Conservation (phyloP, 2,113 vertebrate genomes). For the Riparia riparia region DNA sequence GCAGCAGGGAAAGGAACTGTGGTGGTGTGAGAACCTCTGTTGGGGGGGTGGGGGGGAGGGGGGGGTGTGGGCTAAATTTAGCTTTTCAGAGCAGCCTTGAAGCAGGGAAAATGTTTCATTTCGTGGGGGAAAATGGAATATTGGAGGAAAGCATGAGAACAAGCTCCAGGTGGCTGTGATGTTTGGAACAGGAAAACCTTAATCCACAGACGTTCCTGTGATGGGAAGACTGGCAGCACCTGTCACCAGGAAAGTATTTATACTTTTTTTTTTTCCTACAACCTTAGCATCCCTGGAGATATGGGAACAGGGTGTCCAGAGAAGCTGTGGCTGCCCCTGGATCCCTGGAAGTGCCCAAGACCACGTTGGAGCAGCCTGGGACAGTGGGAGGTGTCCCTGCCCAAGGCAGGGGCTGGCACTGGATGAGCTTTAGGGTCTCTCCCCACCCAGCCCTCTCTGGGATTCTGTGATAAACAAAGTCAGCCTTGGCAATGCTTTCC, state of each 20-base stretch:
- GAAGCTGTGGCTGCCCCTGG: background rate
- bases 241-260: rapidly evolving
- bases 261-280: background rate
- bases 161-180: background rate
- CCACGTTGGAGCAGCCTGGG: background rate
- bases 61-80: background rate
- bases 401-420: background rate
- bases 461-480: background rate
- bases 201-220: background rate
- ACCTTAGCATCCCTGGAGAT: background rate
- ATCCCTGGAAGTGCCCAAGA: background rate
- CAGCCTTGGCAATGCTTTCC: background rate
- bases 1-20: background rate
- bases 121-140: rapidly evolving
- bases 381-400: background rate
- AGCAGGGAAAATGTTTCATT: background rate
- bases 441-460: background rate
- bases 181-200: background rate
- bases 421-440: background rate
- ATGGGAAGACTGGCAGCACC: background rate
- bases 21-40: background rate
- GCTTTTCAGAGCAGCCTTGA: background rate
- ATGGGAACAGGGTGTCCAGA: background rate
- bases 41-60: background rate
- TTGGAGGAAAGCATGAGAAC: background rate